Conservation (phyloP, 1,140 invertebrate genomes). For the Chrysoperla carnea region DNA sequence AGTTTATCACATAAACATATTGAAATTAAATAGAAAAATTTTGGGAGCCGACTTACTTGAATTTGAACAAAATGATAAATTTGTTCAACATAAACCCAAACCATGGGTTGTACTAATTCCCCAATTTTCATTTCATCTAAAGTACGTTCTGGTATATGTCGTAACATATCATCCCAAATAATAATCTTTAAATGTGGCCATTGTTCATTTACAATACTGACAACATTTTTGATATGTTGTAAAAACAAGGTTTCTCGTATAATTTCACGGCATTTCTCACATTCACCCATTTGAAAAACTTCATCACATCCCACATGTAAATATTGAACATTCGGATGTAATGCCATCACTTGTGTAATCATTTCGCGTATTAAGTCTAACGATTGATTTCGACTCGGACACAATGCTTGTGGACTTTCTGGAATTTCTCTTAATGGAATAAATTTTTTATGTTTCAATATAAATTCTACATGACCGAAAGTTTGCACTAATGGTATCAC, state of each 20-base stretch:
- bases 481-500: conserved; percentile 90
- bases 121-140: conserved; percentile 52
- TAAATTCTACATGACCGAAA: conserved; percentile 88
- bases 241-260: conserved; percentile 44
- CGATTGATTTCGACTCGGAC: conserved; percentile 58
- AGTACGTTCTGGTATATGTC: conserved; percentile 45
- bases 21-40: too few species aligned
- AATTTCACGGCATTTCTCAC: conserved; percentile 43
- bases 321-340: conserved; percentile 4
- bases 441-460: conserved; percentile 66
- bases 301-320: conserved; percentile 71
- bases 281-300: conserved; percentile 69
- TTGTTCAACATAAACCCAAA: conserved; percentile 60
- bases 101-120: conserved; percentile 65
- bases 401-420: conserved; percentile 63
- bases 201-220: conserved; percentile 38
- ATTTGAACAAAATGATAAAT: conserved; percentile 18
- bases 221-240: conserved; percentile 45
- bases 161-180: conserved; percentile 93
- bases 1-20: too few species aligned
- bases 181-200: conserved; percentile 52
- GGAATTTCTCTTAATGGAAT: conserved; percentile 57
- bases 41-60: too few species aligned
- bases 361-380: conserved; percentile 53
- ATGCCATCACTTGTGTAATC: conserved; percentile 59